Conservation (phyloP, 1,140 invertebrate genomes). For the Plodia interpunctella region DNA sequence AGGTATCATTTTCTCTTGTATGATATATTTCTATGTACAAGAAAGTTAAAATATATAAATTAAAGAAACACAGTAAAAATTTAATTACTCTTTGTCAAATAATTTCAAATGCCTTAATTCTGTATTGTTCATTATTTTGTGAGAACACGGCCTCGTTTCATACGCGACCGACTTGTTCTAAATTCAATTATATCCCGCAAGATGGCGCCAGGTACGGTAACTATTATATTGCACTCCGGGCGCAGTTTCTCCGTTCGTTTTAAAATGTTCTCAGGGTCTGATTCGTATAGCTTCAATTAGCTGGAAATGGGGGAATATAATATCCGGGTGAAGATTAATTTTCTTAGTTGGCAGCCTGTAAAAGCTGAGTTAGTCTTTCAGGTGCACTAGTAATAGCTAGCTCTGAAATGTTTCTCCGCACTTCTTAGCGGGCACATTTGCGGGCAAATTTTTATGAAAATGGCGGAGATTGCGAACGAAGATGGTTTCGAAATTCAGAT, state of each 20-base stretch:
- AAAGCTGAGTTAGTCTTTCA: constrained; percentile 13
- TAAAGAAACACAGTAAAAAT: no score
- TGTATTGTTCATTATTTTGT: background rate
- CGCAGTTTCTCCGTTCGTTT: constrained; percentile 5
- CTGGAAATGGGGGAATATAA: background rate
- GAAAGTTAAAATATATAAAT: no score
- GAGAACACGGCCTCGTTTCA: constrained; percentile 30
- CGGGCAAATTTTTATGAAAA: no score
- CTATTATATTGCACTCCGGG: constrained; percentile 20
- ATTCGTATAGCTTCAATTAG: constrained; percentile 6
- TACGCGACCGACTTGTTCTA: constrained; percentile 30
- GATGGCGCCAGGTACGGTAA: constrained; percentile 34
- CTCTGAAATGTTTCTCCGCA: no score
- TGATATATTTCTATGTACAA: no score
- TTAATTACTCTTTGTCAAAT: no score
- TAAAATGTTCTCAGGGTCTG: background rate
- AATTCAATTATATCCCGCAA: constrained; percentile 49
- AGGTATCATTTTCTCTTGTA: no score
- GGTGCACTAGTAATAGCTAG: background rate
- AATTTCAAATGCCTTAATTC: background rate
- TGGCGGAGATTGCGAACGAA: no score
- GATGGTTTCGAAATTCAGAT: no score
- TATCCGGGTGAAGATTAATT: background rate
- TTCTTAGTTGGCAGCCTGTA: constrained; percentile 5
- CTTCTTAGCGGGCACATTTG: no score